Evolutionary conservation across 1,140 invertebrate species (phyloP), one percentile per base, ranked within the genome.

Genomic region (Drosophila subpulchrella): DNA sequence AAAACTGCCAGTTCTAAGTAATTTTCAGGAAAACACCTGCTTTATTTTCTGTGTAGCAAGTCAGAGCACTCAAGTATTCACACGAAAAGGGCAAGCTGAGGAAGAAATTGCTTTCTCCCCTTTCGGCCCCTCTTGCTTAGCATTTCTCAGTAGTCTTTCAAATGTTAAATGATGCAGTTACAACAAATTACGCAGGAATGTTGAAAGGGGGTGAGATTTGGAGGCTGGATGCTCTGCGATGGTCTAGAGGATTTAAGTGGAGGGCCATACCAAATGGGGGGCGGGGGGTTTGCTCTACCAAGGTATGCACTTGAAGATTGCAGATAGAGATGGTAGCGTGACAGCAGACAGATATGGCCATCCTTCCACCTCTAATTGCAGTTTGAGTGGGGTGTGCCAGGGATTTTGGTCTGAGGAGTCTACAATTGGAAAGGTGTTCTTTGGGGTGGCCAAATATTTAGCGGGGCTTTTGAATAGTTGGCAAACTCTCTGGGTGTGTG

Each of bases 101-200:
- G 42, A 48, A 57, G 65, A 55, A 71, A 50, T 70, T 70, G 67
- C 48, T 38, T 50, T 39, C 24, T 20, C n/a, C 32, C 47, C 32
- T 47, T 39, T 56, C 11, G 20, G 15, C 17, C 17, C 44, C 20
- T 24, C 20, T 17, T 67, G 62, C 66, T 70, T 53, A 47, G 67
- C 67, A 60, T 75, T 57, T 68, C 70, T 71, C 61, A 61, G 78
- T 82, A 81, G 80, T 83, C 75, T 83, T 83, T 83, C 80, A 83
- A 83, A 83, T 83, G 81, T 83, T 83, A 83, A 83, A 83, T 83
- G 81, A 83, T 83, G 81, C 81, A 83, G 80, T 83, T 82, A 82
- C 79, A 82, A 82, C 79, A 82, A 82, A 82, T 82, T 82, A 82
- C 79, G 79, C 58, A 73, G 71, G 79, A 79, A 79, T 72, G 55